Percentiles rank a stretch among this genome's conserved stretches.
Evolutionary conservation across 2,888 invertebrate genomes (phyloP).

Genomic region (Galeruca laticollis): DNA sequence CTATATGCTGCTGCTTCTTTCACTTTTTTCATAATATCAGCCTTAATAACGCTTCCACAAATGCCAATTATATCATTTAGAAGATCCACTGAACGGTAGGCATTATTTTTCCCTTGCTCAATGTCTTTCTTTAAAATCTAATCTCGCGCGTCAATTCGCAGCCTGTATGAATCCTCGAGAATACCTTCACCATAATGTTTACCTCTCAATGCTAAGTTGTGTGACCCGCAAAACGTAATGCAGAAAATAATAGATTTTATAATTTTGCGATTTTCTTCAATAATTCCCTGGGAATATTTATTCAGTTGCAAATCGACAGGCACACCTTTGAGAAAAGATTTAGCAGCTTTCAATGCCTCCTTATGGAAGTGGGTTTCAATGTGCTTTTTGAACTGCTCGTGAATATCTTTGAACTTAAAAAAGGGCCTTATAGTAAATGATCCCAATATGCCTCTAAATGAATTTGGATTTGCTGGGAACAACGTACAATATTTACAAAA

Average conservation of each 20-base stretch:
- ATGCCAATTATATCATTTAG: slow-evolving; percentile 57
- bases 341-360: slow-evolving; percentile 23
- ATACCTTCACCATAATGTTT: slow-evolving; percentile 34
- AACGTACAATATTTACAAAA: no score
- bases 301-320: slow-evolving; percentile 34
- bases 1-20: slow-evolving; percentile 45
- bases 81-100: slow-evolving; percentile 54
- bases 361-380: slow-evolving; percentile 23
- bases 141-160: slow-evolving; percentile 52
- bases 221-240: slow-evolving; percentile 38
- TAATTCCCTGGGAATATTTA: slow-evolving; percentile 44
- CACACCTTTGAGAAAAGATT: slow-evolving; percentile 12
- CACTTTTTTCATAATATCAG: no score
- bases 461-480: no score
- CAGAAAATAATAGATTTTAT: slow-evolving; percentile 51
- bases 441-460: no score
- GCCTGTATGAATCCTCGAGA: slow-evolving; percentile 49
- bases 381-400: slow-evolving; percentile 44
- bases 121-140: slow-evolving; percentile 52
- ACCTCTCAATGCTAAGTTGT: slow-evolving; percentile 26
- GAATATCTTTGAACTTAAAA: slow-evolving; percentile 35
- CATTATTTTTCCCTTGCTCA: slow-evolving; percentile 52
- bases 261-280: slow-evolving; percentile 49
- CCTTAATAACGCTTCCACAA: slow-evolving; percentile 7
- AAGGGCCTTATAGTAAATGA: slow-evolving; percentile 48